Evolutionary conservation across 2,797 vertebrate genomes (phyloP), one percentile per base, ranked within the genome.

Genomic region (Ctenopoma kingsleyae): DNA sequence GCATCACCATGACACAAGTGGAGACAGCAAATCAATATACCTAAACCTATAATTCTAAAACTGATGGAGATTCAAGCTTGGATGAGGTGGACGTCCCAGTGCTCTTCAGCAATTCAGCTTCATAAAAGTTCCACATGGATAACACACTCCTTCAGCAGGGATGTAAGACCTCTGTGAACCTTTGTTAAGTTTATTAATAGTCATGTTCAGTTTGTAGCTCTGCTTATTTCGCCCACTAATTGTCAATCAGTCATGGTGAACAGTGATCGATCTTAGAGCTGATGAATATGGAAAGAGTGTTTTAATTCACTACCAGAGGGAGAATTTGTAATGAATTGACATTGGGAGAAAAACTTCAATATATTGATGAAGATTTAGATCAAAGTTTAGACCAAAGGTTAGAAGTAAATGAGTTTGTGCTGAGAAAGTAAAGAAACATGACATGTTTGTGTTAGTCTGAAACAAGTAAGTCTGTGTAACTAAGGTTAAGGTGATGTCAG

Each of bases 211-310:
- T 43, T 57, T 53, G 64, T 3, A 57, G 13, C 43, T 44, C 15
- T 40, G 27, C 25, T 65, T 43, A 22, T 71, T 56, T 74, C 13
- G 41, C 8, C 19, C 35, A 12, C 59, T 74, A 59, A 76, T 78
- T 70, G 55, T 68, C 66, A 60, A 64, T 85, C 74, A 49, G 62
- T 52, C 5, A 53, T 47, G 64, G 67, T 46, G 62, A 55, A 43
- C 41, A 2, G 9, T 35, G 76, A 79, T 85, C 74, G 22, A 86
- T 86, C 47, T 17, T 27, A 52, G 23, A 52, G 35, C 51, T 65
- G 49, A 80, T 76, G 63, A 86, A 81, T 81, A 82, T 85, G 74
- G 55, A 83, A 46, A 27, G 4, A 16, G 10, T 2, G 22, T 53
- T 63, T 75, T 56, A 38, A 73, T 49, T 71, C 53, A 41, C 57